Percentiles rank a stretch among this genome's conserved stretches.
Conservation (phyloP, 2,113 vertebrate genomes). For the Natator depressus region DNA sequence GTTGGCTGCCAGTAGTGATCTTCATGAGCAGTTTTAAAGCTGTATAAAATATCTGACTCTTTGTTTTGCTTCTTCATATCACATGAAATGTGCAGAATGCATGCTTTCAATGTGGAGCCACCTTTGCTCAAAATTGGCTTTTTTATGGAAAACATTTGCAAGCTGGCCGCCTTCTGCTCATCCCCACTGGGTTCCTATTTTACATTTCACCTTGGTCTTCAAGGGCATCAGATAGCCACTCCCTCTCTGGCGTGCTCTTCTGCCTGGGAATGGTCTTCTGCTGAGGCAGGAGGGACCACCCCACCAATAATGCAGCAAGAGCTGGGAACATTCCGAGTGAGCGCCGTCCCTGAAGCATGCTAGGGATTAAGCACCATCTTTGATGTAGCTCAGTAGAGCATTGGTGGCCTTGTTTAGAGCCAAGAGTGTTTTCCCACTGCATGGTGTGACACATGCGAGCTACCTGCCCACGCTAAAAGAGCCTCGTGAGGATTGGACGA, state of each 20-base stretch:
- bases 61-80: background rate
- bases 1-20: background rate
- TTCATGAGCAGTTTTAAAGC: background rate
- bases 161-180: background rate
- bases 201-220: background rate
- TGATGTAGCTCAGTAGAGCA: background rate
- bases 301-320: background rate
- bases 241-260: background rate
- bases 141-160: background rate
- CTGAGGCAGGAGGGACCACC: background rate
- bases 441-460: rapidly evolving
- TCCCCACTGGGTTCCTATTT: background rate
- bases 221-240: rapidly evolving
- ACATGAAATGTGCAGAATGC: rapidly evolving
- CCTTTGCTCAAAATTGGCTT: background rate
- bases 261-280: rapidly evolving
- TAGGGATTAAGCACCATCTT: background rate
- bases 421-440: background rate
- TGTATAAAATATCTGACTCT: background rate
- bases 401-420: background rate
- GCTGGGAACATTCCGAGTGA: background rate
- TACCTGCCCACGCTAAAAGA: background rate
- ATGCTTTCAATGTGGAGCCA: background rate
- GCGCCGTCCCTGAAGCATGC: background rate
- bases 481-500: background rate